Conservation (phyloP, 2,888 invertebrate species). For the Drosophila demipolita region DNA sequence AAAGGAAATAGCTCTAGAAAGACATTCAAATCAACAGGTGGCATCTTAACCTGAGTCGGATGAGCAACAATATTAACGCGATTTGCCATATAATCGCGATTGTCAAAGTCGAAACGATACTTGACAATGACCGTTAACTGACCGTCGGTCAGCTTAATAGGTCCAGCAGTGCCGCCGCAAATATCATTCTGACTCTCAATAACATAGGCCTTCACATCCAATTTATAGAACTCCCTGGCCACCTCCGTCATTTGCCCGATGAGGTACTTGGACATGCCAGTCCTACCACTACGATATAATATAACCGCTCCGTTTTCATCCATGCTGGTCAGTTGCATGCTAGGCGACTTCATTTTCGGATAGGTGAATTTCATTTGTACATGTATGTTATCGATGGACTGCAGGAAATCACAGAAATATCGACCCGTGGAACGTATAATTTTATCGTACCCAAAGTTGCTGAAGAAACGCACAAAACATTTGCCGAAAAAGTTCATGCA, state of each 20-base stretch:
- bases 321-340: constrained; percentile 95
- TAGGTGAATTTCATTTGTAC: constrained; percentile 96
- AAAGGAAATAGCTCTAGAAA: constrained; percentile 95
- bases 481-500: constrained; percentile 95
- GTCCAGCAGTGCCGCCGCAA: constrained; percentile 71
- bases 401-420: constrained; percentile 95
- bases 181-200: constrained; percentile 88
- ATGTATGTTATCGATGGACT: constrained; percentile 96
- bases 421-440: constrained; percentile 95
- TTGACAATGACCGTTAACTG: constrained; percentile 87
- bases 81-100: constrained; percentile 89
- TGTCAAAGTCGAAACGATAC: constrained; percentile 94
- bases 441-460: constrained; percentile 95
- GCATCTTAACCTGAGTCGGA: constrained; percentile 82
- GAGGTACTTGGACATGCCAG: constrained; percentile 93
- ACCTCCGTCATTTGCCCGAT: constrained; percentile 96
- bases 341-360: constrained; percentile 96
- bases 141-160: constrained; percentile 81
- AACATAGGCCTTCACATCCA: constrained; percentile 88
- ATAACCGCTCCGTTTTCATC: constrained; percentile 92
- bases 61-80: constrained; percentile 83
- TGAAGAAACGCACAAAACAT: constrained; percentile 95
- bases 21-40: constrained; percentile 88
- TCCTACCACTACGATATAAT: constrained; percentile 93
- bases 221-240: constrained; percentile 86